Base-by-base conservation (phyloP, 1,140 invertebrate genomes). In the Gonatopus flavifemur region DNA sequence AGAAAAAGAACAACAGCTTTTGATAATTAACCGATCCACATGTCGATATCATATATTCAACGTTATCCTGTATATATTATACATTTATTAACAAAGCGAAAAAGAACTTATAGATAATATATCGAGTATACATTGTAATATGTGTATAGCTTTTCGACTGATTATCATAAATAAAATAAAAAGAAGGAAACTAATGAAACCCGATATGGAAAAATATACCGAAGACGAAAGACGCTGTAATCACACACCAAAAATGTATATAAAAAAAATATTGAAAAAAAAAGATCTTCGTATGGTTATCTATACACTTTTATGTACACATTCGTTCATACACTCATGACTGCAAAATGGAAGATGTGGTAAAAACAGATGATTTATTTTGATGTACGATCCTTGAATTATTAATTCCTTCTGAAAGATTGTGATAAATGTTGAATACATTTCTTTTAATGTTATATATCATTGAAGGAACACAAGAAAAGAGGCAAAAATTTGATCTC, bases 121-220 rank as follows among this genome's bases (percentile, higher is more conserved):
- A 66, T 61, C 57, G n/a, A 65, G 56, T 59, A 66, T 62, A 64
- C 67, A 52, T 55, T 60, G 54, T 38, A 44, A 63, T 64, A 71
- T 56, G 64, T 59, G 67, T 59, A 70, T 77, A 74, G 70, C 65
- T 73, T 74, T 74, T 67, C 63, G 74, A 77, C 74, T 77, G 74
- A 77, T 76, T 75, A 76, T 67, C 68, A 57, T 77, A 75, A 74
- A 59, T 36, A 31, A 52, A 22, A 46, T 18, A 33, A 19, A 53
- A 28, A 30, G 30, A 42, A 36, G 12, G 37, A 2, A 8, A 30
- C 32, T 28, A 20, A 31, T 22, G 24, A 16, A 5, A 18, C 20
- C 12, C n/a, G 16, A 5, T n/a, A n/a, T n/a, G 32, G 40, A 59
- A 21, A 46, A 10, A 25, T 13, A 46, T 30, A 32, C 12, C 20